phyloP scores from a whole-genome alignment of 2,113 vertebrate species.

The Odocoileus hemionus region DNA sequence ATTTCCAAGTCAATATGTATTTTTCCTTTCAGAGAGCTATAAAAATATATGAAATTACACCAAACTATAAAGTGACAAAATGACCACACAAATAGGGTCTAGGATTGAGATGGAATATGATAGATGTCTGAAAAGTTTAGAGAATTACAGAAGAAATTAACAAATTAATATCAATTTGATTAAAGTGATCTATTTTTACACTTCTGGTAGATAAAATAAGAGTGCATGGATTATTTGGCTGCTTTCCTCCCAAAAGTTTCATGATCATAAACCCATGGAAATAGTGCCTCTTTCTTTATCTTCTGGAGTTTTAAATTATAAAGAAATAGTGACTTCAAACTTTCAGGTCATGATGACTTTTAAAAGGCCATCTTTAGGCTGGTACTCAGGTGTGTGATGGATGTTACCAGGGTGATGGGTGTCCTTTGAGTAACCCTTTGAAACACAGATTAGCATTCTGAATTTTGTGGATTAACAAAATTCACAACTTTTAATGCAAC shows the following conservation, averaged over 20 bases:
- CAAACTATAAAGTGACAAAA: not conserved
- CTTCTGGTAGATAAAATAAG: not conserved
- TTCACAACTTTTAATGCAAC: not conserved
- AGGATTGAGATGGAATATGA: not conserved
- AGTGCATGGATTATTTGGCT: not conserved
- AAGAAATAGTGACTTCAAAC: not conserved
- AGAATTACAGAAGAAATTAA: conserved; percentile 8
- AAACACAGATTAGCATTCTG: not conserved
- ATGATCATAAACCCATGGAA: not conserved
- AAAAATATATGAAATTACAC: not conserved
- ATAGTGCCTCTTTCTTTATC: not conserved
- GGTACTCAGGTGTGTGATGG: too few relatives aligned
- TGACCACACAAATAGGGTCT: not conserved
- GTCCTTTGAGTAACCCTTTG: not conserved
- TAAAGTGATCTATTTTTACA: not conserved
- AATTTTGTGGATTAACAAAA: not conserved
- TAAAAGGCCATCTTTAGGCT: not conserved
- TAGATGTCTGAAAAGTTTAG: not conserved
- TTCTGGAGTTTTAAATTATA: not conserved
- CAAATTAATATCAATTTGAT: not conserved
- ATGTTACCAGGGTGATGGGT: accelerated
- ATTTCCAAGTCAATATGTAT: not conserved
- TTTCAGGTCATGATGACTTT: not conserved
- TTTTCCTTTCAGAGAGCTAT: not conserved
- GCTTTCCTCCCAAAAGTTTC: not conserved